phyloP scores from a whole-genome alignment of 92 coral and sea anemone genomes.

The Phenganax subtilis region DNA sequence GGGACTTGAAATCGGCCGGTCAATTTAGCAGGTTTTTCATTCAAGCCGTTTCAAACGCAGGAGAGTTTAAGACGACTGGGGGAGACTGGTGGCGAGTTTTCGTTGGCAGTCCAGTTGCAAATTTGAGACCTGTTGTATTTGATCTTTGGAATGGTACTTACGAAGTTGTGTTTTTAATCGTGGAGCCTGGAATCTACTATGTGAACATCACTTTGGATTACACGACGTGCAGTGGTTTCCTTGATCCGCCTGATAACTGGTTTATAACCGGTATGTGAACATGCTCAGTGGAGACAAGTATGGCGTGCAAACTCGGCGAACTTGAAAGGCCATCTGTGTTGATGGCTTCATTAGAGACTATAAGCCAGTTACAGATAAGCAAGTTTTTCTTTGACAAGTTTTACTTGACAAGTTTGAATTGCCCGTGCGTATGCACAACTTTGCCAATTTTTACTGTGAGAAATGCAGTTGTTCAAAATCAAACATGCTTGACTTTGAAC shows the following conservation, averaged over 20 bases:
- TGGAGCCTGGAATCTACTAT: slow-evolving; percentile 80
- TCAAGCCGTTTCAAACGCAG: slow-evolving; percentile 60
- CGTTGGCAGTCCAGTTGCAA: slow-evolving; percentile 68
- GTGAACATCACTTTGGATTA: slow-evolving; percentile 78
- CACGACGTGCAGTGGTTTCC: slow-evolving; percentile 80
- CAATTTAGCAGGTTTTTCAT: slow-evolving; percentile 91
- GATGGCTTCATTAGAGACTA: too few species aligned
- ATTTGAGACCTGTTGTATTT: slow-evolving; percentile 70
- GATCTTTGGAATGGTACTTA: slow-evolving; percentile 78
- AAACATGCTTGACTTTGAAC: too few species aligned
- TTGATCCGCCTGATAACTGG: slow-evolving; percentile 83
- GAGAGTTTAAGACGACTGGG: slow-evolving; percentile 63
- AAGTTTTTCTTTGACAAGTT: too few species aligned
- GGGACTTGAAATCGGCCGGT: slow-evolving; percentile 74
- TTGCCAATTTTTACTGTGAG: too few species aligned
- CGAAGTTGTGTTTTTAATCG: slow-evolving; percentile 71
- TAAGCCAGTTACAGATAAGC: too few species aligned
- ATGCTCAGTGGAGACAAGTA: too few species aligned
- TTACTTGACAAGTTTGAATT: too few species aligned
- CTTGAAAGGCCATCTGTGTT: too few species aligned
- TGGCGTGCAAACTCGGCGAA: too few species aligned
- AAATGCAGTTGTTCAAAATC: too few species aligned
- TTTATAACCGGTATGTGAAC: slow-evolving; percentile 65
- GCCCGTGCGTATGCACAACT: too few species aligned
- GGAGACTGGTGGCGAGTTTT: slow-evolving; percentile 90